Evolutionary conservation across 2,888 invertebrate species (phyloP), one percentile per base, ranked within the genome.

Genomic region (Idaea aversata): DNA sequence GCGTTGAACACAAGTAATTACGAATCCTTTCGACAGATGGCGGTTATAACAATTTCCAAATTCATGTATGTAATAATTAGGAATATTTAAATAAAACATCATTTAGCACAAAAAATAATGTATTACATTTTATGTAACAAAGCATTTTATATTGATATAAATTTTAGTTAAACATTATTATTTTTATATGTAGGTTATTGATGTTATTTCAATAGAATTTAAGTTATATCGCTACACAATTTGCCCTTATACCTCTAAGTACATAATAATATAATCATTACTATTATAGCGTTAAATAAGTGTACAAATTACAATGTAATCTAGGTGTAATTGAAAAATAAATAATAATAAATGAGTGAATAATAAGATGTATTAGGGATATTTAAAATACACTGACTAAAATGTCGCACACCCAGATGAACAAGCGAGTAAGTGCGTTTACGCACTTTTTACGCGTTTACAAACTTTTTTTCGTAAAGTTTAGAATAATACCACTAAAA

Each of bases 111-210:
- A 89, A 88, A 86, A 88, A 88, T 87, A 84, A 85, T 89, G 75
- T 88, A 86, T 85, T 89, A 82, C 81, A 86, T 88, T 86, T 82
- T 68, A 81, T 84, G 82, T 90, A 90, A 90, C 90, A 91, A 90
- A 90, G 90, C 90, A 75, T 81, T 82, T 74, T 76, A 77, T 70
- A 72, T 71, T 59, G 59, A 25, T 25, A 47, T 47, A 5, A 47
- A 47, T 47, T n/a, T n/a, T 25, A 47, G 47, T 47, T 47, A 47
- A 47, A 47, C 47, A 47, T 59, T 25, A 59, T 59, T 59, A 16
- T 15, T 15, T 59, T 25, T 34, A 16, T 59, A 16, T 16, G 13
- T 16, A 59, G 13, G 16, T 16, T 59, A 58, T 58, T 59, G 6
- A 10, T 6, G 34, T 5, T 38, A 47, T 47, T 47, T 47, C 13